These are phyloP conservation scores for Suillia variegata DNA, from an alignment of 2,888 invertebrate genomes.

Conservation along the genomic window DNA sequence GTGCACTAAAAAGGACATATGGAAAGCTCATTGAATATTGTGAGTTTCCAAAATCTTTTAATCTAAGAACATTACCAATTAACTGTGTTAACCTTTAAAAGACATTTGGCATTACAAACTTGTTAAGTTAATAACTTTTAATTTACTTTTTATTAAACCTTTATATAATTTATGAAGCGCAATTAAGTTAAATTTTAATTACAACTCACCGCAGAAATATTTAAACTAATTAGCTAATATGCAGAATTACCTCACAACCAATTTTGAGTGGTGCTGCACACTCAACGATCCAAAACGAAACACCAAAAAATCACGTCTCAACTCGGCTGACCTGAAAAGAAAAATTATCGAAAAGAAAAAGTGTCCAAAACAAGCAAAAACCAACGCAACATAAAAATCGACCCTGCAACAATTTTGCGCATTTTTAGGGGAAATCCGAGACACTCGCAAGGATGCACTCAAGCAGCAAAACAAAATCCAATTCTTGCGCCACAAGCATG, in stretches of 20 bases:
- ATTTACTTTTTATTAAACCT: too few species aligned
- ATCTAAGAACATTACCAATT: too few species aligned
- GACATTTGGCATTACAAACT: too few species aligned
- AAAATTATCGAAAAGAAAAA: not conserved
- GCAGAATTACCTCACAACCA: not conserved
- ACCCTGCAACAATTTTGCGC: not conserved
- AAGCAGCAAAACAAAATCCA: constrained; percentile 37
- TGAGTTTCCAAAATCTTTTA: too few species aligned
- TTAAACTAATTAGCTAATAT: not conserved
- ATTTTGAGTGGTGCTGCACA: not conserved
- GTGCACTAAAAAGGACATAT: too few species aligned
- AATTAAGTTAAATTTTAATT: too few species aligned
- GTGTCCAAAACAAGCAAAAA: not conserved
- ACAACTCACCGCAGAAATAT: not conserved
- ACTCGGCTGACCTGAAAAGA: not conserved
- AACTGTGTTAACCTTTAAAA: too few species aligned
- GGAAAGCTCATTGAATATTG: too few species aligned
- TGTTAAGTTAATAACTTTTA: too few species aligned
- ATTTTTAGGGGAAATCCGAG: not conserved
- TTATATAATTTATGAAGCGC: too few species aligned
- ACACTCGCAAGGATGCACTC: constrained; percentile 23
- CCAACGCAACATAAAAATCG: not conserved
- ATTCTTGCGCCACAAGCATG: constrained; percentile 29
- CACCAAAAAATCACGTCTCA: not conserved
- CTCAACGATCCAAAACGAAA: not conserved